A percentile compares a stretch with the other conserved stretches of the same genome.
phyloP scores from a whole-genome alignment of 1,140 invertebrate genomes.

The Leptinotarsa defecta region DNA sequence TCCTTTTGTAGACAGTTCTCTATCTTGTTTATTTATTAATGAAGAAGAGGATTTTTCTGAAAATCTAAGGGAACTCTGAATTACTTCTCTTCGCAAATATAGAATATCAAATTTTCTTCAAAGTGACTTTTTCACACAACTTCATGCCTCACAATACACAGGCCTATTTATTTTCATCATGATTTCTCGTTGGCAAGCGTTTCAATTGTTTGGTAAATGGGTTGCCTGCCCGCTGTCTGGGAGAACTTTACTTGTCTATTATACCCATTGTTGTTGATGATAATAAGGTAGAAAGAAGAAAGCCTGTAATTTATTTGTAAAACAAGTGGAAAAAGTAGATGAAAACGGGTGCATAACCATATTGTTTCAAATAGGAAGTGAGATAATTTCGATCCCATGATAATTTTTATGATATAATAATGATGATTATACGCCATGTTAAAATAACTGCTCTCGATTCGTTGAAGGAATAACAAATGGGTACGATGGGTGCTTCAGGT shows the following conservation, averaged over 20 bases:
- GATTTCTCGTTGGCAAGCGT: slow-evolving; percentile 12
- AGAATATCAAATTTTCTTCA: no score
- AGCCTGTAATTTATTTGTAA: not conserved
- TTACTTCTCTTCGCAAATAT: no score
- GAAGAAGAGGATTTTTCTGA: no score
- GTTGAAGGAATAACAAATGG: no score
- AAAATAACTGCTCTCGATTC: no score
- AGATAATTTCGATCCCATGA: not conserved
- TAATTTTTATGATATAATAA: no score
- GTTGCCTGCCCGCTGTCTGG: not conserved
- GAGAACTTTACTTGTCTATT: not conserved
- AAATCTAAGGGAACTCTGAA: no score
- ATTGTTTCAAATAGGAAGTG: not conserved
- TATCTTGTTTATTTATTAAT: no score
- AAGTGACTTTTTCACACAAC: no score
- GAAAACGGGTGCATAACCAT: not conserved
- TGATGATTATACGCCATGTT: no score
- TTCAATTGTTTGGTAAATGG: slow-evolving; percentile 23
- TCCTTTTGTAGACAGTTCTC: no score
- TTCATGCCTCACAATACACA: not conserved
- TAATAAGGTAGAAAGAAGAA: not conserved
- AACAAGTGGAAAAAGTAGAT: not conserved
- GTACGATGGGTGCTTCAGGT: no score
- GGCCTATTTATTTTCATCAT: slow-evolving; percentile 3
- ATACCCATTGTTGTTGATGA: not conserved